phyloP scores from a whole-genome alignment of 2,113 vertebrate genomes.

The Hippocampus barbouri region DNA sequence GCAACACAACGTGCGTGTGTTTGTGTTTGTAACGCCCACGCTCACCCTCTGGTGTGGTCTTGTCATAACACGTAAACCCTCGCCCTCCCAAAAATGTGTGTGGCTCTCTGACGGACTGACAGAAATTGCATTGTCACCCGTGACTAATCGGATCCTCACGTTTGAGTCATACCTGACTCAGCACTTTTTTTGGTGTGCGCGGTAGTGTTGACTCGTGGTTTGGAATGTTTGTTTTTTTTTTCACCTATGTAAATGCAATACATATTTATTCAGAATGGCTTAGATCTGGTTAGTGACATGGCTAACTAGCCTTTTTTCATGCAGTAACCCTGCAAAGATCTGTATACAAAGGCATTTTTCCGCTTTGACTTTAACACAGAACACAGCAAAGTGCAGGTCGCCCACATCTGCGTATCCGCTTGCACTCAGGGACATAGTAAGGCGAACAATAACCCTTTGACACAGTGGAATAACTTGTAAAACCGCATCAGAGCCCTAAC shows the following conservation, averaged over 20 bases:
- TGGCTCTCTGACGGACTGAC: constrained; percentile 10
- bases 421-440: too few species aligned
- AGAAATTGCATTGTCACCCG: background rate
- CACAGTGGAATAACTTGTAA: too few species aligned
- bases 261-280: background rate
- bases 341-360: too few species aligned
- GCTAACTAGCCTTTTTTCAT: too few species aligned
- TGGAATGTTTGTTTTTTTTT: background rate
- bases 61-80: background rate
- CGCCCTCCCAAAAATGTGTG: background rate
- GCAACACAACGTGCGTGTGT: constrained; percentile 35
- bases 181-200: background rate
- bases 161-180: constrained; percentile 4
- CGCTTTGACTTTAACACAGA: too few species aligned
- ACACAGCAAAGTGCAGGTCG: too few species aligned
- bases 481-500: too few species aligned
- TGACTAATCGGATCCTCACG: constrained; percentile 36
- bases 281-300: too few species aligned
- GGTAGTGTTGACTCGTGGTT: background rate
- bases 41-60: constrained; percentile 4
- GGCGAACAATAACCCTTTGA: too few species aligned
- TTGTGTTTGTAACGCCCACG: constrained; percentile 17
- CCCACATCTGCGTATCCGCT: too few species aligned
- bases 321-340: too few species aligned
- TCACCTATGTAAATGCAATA: background rate